Conservation (phyloP, 2,797 vertebrate genomes). For the Gallirallus australis region DNA sequence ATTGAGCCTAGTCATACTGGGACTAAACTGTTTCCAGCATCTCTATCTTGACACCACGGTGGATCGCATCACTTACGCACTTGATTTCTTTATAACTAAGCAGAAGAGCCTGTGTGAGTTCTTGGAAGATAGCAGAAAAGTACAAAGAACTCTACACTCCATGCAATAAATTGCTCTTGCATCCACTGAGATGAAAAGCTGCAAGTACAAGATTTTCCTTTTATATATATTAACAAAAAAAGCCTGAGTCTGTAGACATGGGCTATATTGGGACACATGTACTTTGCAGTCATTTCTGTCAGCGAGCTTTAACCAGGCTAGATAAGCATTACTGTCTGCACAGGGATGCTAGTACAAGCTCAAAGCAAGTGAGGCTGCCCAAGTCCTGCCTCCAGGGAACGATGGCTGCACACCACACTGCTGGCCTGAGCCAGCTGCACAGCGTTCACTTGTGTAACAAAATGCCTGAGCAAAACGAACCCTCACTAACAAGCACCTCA, state of each 20-base stretch:
- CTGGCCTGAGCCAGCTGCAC: not conserved
- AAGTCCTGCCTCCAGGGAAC: not conserved
- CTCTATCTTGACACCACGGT: not conserved
- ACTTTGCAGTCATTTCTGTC: conserved; percentile 28
- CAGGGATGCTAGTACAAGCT: not conserved
- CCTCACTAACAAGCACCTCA: conserved; percentile 38
- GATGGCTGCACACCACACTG: not conserved
- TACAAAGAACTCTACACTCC: conserved; percentile 41
- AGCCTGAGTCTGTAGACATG: conserved; percentile 31
- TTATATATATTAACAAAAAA: conserved; percentile 64
- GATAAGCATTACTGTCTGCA: not conserved
- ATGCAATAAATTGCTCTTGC: conserved; percentile 44
- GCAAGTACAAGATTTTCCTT: conserved; percentile 62
- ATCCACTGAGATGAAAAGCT: conserved; percentile 54
- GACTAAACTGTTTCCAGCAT: conserved; percentile 1
- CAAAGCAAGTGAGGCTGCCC: not conserved
- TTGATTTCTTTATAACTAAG: conserved; percentile 46
- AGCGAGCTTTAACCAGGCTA: conserved; percentile 3
- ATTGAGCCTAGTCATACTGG: not conserved
- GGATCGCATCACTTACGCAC: not conserved
- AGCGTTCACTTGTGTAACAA: not conserved
- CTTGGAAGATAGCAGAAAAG: conserved; percentile 60
- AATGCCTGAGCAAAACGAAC: conserved; percentile 29
- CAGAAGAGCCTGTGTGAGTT: conserved; percentile 28
- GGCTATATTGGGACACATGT: not conserved